Evolutionary conservation across 2,888 invertebrate species (phyloP).

Genomic region (Chaitophorus viminalis): DNA sequence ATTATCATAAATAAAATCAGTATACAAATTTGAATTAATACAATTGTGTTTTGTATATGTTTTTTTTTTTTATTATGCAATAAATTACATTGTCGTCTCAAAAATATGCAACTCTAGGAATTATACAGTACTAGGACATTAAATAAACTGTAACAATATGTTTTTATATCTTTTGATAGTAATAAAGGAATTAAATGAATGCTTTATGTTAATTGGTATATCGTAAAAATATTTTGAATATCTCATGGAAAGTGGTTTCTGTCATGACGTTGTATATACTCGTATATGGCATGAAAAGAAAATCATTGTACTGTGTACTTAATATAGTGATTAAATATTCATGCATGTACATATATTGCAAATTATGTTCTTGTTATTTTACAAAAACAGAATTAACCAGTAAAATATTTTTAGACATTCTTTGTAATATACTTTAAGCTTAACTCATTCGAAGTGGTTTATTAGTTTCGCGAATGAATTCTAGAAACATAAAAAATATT

Average conservation of each 20-base stretch:
- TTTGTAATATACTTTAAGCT: no score
- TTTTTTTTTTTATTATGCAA: neutral
- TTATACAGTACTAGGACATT: neutral
- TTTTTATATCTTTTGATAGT: slow-evolving; percentile 8
- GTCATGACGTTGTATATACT: neutral
- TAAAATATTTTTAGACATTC: no score
- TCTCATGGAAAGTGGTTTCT: neutral
- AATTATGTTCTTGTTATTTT: no score
- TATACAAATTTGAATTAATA: no score
- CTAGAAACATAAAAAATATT: no score
- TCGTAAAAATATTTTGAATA: slow-evolving; percentile 16
- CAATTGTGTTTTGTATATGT: neutral
- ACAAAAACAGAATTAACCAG: no score
- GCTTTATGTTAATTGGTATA: slow-evolving; percentile 32
- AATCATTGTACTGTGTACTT: neutral
- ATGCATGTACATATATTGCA: no score
- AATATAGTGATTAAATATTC: no score
- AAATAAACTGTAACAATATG: neutral
- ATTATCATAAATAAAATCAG: no score
- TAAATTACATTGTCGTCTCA: neutral
- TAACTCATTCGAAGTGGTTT: no score
- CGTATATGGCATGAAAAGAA: neutral
- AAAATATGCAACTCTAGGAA: neutral
- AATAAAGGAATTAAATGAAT: neutral
- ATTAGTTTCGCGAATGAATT: no score